phyloP scores from a whole-genome alignment of 2,888 invertebrate genomes.

The Steromphala cineraria region DNA sequence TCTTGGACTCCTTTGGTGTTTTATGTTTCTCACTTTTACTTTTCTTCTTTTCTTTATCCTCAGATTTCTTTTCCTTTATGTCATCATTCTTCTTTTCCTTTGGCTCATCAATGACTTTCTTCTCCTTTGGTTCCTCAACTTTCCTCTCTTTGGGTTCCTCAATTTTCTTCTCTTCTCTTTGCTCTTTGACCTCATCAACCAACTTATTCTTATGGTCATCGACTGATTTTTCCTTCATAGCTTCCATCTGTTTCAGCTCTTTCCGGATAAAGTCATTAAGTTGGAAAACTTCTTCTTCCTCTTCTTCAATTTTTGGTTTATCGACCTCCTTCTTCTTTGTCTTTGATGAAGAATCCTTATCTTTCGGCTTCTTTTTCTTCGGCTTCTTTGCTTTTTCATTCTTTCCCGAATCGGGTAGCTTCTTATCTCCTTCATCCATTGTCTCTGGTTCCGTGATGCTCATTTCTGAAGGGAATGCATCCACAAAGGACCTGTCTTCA shows the following conservation, averaged over 20 bases:
- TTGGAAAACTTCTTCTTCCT: neutral
- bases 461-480: constrained; percentile 18
- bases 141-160: constrained; percentile 38
- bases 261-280: neutral
- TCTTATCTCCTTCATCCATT: constrained; percentile 41
- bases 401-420: constrained; percentile 20
- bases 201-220: constrained; percentile 21
- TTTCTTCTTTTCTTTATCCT: constrained; percentile 49
- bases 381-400: constrained; percentile 39
- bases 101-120: constrained; percentile 31
- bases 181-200: constrained; percentile 10
- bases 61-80: constrained; percentile 31
- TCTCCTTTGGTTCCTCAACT: constrained; percentile 36
- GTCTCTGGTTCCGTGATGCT: constrained; percentile 39
- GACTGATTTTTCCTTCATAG: constrained; percentile 12
- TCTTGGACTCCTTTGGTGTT: constrained; percentile 40
- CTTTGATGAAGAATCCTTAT: constrained; percentile 26
- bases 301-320: constrained; percentile 30
- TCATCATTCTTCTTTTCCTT: constrained; percentile 36
- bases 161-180: constrained; percentile 33
- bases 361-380: constrained; percentile 39
- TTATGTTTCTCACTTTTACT: constrained; percentile 47
- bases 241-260: neutral
- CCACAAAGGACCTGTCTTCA: neutral
- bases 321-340: constrained; percentile 36